Base-by-base conservation (phyloP, 2,113 vertebrate species). In the Ophthalmolycus amberensis region DNA sequence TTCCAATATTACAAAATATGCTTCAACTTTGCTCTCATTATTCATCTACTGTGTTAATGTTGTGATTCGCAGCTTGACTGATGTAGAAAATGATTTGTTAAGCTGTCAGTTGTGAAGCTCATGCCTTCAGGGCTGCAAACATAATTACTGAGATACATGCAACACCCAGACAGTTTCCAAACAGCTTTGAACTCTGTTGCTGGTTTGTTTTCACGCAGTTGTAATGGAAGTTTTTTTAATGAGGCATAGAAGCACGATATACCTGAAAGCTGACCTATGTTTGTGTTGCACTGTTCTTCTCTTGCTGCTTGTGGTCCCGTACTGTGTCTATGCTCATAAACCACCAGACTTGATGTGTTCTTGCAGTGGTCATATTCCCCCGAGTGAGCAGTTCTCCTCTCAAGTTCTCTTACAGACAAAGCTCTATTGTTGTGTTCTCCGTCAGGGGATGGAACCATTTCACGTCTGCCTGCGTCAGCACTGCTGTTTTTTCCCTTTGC, bases 381-480 rank as follows among this genome's bases (percentile, higher is more conserved):
- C 3, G 37, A 68, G 75, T 56, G 73, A 89, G 83, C 77, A 48
- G 44, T 27, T 59, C 72, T 85, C 77, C 77, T 86, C 85, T 88
- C 76, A 66, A 37, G 54, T 89, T 86, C 77, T 75, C 69, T 4
- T 34, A 34, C 18, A 86, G 22, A 90, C 85, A 90, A 90, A 89
- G 91, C 58, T 83, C 82, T 74, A 86, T 87, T 93, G 87, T 86
- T 93, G 85, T 89, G 75, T 63, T 82, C 78, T 38, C 66, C 11
- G 40, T 81, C 79, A 83, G 75, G 22, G 56, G 78, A 90, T 91
- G 85, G 86, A 87, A 84, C 29, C 44, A 81, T 79, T 90, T 90
- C 71, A 82, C 85, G 52, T 72, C 42, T 77, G 67, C 1, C n/a
- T 90, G 84, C 84, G 77, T 91, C 90, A 91, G 65, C 60, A 63